Evolutionary conservation across 1,140 invertebrate genomes (phyloP).

Genomic region (Lepidurus couesii): DNA sequence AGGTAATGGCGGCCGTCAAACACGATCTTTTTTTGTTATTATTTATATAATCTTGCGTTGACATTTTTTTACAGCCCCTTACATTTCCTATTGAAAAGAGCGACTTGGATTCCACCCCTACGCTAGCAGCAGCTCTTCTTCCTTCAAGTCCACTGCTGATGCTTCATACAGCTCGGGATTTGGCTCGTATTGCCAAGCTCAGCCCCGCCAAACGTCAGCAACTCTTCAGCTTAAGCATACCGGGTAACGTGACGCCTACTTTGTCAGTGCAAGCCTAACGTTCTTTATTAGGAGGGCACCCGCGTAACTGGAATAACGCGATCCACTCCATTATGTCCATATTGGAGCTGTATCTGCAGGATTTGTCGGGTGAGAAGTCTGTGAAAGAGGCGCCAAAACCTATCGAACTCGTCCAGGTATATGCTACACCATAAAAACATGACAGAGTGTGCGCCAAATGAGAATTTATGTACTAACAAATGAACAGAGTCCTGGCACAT

Average conservation of each 20-base stretch:
- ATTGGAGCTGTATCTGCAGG: not conserved
- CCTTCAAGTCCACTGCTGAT: not conserved
- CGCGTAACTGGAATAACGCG: conserved; percentile 3
- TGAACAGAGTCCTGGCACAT: not conserved
- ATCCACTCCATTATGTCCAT: not conserved
- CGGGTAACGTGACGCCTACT: not conserved
- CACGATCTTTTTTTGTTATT: not conserved
- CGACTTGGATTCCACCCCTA: not conserved
- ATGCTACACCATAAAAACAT: too few relatives aligned
- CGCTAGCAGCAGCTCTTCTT: not conserved
- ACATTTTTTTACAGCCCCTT: not conserved
- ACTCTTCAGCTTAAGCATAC: not conserved
- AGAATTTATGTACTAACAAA: too few relatives aligned
- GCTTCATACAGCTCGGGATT: not conserved
- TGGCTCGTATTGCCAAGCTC: conserved; percentile 1
- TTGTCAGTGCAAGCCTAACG: not conserved
- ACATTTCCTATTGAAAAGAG: not conserved
- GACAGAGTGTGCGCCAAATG: too few relatives aligned
- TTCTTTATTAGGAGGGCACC: not conserved
- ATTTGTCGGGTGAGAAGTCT: not conserved
- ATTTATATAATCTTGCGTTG: not conserved
- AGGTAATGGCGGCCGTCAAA: not conserved
- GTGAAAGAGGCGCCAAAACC: not conserved
- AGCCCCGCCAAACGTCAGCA: conserved; percentile 3
- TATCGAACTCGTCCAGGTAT: not conserved